Base-by-base conservation (phyloP, 2,888 invertebrate genomes). In the Melanostoma scalare region DNA sequence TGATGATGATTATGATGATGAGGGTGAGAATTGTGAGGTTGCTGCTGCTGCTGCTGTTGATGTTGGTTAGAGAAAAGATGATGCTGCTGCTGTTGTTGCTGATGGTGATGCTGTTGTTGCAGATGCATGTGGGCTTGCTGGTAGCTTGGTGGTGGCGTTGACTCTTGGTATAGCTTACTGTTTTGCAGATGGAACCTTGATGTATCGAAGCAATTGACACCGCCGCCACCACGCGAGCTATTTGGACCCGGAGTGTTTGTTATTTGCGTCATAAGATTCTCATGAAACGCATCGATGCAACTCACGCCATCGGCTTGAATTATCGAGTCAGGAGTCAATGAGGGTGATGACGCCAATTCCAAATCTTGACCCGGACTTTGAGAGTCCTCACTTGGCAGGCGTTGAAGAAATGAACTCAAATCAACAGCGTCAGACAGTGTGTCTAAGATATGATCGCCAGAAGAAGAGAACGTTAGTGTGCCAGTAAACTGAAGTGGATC, bases 401-500 rank as follows among this genome's bases (percentile, higher is more conserved):
- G 93, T 88, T 95, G 96, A 77, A 97, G 92, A 89, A 96, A 95
- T 71, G 93, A 94, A 77, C 94, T 94, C 63, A 96, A 92, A 88
- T 96, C 96, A 20, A 96, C 95, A 0, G 96, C 94, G 89, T 96
- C 96, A 42, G 95, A 94, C 8, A 96, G 92, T 87, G 96, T 96
- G 86, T 96, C 92, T 63, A 96, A 92, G 2, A 94, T 93, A 87
- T 95, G 94, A 90, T 96, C 96, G 42, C 95, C 95, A 9, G 95
- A 94, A 56, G 94, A 94, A 56, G 95, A 94, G 89, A 97, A 95
- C 63, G 96, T 96, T 68, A 97, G 90, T 0, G 96, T 96, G 2
- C 96, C 96, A 6, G 95, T 95, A 89, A 97, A 96, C 88, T 96
- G 96, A 60, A 96, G 92, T 38, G 96, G 96, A 90, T 96, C 96